Conservation (phyloP, 2,113 vertebrate species). For the Orientallactaga bullata region DNA sequence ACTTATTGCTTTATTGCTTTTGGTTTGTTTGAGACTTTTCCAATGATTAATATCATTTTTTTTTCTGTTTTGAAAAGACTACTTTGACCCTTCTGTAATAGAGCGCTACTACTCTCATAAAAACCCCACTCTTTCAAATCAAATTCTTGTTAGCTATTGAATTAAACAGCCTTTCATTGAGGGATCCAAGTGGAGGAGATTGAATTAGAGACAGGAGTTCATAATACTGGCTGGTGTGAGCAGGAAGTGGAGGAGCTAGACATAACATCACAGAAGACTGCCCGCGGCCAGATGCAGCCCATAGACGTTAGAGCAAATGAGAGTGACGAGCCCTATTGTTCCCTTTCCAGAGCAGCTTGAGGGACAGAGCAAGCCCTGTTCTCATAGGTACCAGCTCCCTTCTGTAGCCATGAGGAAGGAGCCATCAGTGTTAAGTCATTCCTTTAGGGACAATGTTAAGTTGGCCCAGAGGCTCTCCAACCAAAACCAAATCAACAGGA, state of each 20-base stretch:
- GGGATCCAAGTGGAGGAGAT: background rate
- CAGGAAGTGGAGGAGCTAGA: background rate
- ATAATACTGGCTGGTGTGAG: background rate
- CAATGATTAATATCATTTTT: background rate
- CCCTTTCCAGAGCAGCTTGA: background rate
- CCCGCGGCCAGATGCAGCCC: background rate
- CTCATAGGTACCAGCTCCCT: background rate
- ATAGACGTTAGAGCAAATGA: rapidly evolving
- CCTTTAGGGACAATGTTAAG: background rate
- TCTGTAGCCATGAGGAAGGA: background rate
- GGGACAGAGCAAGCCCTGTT: background rate
- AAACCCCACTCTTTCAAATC: background rate
- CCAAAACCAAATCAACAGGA: background rate
- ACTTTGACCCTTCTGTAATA: background rate
- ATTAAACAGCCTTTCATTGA: constrained; percentile 16
- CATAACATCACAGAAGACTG: no score
- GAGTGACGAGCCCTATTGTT: background rate
- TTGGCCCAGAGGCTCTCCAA: background rate
- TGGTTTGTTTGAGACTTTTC: background rate
- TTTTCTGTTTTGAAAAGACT: background rate
- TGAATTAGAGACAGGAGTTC: background rate
- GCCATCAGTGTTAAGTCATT: background rate
- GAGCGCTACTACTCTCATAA: background rate
- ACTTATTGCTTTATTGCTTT: background rate
- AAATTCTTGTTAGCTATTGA: background rate